Evolutionary conservation across 2,113 vertebrate species (phyloP).

Genomic region (Leucopternis melanops): DNA sequence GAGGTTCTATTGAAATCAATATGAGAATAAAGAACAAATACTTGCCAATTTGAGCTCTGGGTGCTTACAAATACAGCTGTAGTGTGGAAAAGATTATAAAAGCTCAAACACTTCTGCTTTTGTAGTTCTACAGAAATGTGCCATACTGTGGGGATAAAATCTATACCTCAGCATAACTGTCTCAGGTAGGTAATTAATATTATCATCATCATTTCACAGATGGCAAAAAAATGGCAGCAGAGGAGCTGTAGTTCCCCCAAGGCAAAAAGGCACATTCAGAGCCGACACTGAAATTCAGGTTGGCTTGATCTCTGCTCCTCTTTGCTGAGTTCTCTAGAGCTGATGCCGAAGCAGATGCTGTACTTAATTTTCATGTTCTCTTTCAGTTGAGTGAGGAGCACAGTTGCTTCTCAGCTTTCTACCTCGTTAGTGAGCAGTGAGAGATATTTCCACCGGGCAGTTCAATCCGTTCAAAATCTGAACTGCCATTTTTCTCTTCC

Average conservation of each 20-base stretch:
- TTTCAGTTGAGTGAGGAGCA: slow-evolving; percentile 36
- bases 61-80: slow-evolving; percentile 3
- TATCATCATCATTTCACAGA: neutral
- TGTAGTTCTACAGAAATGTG: neutral
- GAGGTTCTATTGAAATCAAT: slow-evolving; percentile 42
- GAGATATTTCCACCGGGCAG: slow-evolving; percentile 14
- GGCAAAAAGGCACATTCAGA: slow-evolving; percentile 2
- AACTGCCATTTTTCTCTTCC: slow-evolving; percentile 15
- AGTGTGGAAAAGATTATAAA: neutral
- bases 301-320: slow-evolving; percentile 36
- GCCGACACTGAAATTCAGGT: neutral
- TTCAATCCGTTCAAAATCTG: neutral
- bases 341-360: neutral
- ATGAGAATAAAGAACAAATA: slow-evolving; percentile 33
- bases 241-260: neutral
- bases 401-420: slow-evolving; percentile 32
- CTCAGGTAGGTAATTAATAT: slow-evolving; percentile 38
- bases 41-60: slow-evolving; percentile 7
- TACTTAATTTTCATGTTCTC: slow-evolving; percentile 39
- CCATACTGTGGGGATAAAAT: neutral
- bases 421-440: slow-evolving; percentile 36
- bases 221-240: neutral
- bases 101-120: neutral
- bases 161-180: neutral
- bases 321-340: slow-evolving; percentile 19